Evolutionary conservation across 1,140 invertebrate genomes (phyloP).

Genomic region (Lasaia peninsularis): DNA sequence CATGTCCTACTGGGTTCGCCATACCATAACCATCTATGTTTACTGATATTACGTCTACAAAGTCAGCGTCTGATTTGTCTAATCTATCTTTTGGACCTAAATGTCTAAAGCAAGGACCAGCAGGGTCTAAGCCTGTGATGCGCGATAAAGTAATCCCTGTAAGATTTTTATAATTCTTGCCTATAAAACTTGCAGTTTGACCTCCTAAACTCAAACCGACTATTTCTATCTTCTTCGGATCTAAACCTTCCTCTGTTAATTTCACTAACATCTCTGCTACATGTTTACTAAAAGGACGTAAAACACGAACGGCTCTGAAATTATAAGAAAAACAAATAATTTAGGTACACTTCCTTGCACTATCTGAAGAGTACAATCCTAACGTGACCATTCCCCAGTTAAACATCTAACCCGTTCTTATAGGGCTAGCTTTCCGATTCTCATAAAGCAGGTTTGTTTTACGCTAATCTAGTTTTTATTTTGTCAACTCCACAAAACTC

Average conservation of each 20-base stretch:
- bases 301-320: conserved; percentile 17
- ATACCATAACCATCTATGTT: conserved; percentile 80
- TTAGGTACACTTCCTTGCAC: too few species aligned
- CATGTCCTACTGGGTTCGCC: too few species aligned
- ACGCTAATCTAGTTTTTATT: too few species aligned
- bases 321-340: conserved; percentile 2
- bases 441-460: too few species aligned
- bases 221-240: conserved; percentile 16
- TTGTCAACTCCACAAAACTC: too few species aligned
- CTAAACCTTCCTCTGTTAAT: too few species aligned
- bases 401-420: too few species aligned
- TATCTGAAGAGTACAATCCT: too few species aligned
- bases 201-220: conserved; percentile 21
- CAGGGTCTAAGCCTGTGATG: not conserved
- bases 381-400: too few species aligned
- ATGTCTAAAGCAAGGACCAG: conserved; percentile 17
- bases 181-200: too few species aligned
- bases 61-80: too few species aligned
- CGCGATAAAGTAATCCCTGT: conserved; percentile 18
- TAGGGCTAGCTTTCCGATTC: too few species aligned
- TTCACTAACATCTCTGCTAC: conserved; percentile 20
- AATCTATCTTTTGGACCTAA: conserved; percentile 24
- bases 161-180: conserved; percentile 14
- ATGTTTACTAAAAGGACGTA: conserved; percentile 18
- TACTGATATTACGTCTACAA: conserved; percentile 80